Evolutionary conservation across 2,113 vertebrate species (phyloP).

Genomic region (Microcebus griseorufus): DNA sequence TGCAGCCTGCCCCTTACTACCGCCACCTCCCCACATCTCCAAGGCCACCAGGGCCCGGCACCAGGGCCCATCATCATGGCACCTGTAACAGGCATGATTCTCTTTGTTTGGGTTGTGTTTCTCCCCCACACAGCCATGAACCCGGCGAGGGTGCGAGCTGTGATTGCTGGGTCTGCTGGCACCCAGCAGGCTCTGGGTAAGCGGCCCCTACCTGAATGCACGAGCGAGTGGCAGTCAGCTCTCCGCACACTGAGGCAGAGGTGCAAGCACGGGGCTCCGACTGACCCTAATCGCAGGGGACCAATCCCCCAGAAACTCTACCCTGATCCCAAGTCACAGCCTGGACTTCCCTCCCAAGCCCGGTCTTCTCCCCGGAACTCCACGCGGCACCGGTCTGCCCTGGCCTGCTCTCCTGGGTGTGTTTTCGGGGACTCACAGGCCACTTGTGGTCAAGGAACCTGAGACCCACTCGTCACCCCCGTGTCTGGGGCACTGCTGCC

Average conservation of each 20-base stretch:
- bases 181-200: background rate
- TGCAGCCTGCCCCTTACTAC: background rate
- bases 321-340: background rate
- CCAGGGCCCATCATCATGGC: rapidly evolving
- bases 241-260: background rate
- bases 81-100: background rate
- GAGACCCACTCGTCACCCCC: background rate
- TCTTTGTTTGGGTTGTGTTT: background rate
- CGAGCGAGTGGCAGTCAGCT: background rate
- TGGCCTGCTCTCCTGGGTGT: rapidly evolving
- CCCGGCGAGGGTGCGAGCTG: background rate
- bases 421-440: background rate
- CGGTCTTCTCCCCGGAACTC: background rate
- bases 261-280: background rate
- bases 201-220: background rate
- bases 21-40: rapidly evolving
- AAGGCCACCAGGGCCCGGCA: too few species aligned
- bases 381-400: rapidly evolving
- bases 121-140: background rate
- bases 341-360: background rate
- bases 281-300: background rate
- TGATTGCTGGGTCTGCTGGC: background rate
- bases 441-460: background rate
- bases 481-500: background rate
- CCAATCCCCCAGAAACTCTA: background rate